These are phyloP conservation scores for Microctenopoma lineatum DNA, from an alignment of 2,797 vertebrate species.

Conservation along the genomic window DNA sequence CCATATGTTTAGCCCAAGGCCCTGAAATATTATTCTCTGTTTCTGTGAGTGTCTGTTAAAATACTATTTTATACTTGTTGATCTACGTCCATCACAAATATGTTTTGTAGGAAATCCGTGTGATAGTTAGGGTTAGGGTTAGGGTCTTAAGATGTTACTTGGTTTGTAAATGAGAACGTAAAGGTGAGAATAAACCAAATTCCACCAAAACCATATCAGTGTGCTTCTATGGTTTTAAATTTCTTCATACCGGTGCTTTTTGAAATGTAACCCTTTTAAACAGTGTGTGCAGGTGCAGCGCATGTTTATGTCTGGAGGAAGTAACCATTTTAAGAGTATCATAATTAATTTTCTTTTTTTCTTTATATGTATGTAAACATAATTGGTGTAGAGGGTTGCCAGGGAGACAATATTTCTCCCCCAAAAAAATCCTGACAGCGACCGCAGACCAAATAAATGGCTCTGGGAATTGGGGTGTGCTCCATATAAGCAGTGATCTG, in stretches of 20 bases:
- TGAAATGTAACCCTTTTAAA: conserved; percentile 53
- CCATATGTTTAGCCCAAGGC: too few species aligned
- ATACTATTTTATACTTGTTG: too few species aligned
- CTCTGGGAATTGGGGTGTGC: conserved; percentile 81
- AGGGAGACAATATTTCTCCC: conserved; percentile 74
- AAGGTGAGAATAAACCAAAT: conserved; percentile 19
- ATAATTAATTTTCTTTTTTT: conserved; percentile 46
- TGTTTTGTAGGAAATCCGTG: too few species aligned
- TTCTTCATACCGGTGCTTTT: conserved; percentile 44
- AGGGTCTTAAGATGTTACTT: too few species aligned
- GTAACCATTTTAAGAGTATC: conserved; percentile 33
- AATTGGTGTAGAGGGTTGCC: conserved; percentile 76
- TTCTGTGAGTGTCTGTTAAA: too few species aligned
- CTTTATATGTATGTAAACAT: conserved; percentile 66
- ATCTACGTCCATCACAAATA: too few species aligned
- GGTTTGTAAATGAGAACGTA: too few species aligned
- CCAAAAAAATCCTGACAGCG: conserved; percentile 77
- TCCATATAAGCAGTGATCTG: conserved; percentile 75
- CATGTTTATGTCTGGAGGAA: conserved; percentile 41
- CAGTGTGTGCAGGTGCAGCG: conserved; percentile 20
- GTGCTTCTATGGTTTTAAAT: conserved; percentile 46
- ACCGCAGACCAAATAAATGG: conserved; percentile 81
- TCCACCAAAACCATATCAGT: conserved; percentile 45
- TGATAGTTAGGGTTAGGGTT: too few species aligned
- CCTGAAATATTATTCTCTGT: too few species aligned